Conservation (phyloP, 2,113 vertebrate genomes). For the Pachycephala philippinensis region DNA sequence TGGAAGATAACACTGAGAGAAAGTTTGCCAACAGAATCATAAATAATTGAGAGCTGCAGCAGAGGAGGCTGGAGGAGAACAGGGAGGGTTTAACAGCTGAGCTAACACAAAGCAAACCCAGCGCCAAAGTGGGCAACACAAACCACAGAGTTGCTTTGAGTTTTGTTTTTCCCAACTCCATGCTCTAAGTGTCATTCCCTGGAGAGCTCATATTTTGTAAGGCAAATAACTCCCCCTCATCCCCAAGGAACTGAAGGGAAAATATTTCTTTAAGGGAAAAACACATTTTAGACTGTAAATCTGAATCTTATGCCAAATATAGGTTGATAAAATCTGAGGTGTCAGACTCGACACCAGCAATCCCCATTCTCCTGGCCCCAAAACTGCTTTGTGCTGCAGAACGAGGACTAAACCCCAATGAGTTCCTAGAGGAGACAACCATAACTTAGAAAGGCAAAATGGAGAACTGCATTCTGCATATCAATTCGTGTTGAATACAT, state of each 20-base stretch:
- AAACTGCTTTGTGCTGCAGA: not conserved
- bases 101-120: not conserved
- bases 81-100: not conserved
- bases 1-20: not conserved
- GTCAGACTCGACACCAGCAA: not conserved
- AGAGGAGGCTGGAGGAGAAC: not conserved
- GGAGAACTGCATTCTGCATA: not conserved
- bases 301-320: not conserved
- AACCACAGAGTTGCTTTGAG: not conserved
- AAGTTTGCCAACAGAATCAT: slow-evolving; percentile 21
- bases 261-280: not conserved
- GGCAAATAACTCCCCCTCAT: not conserved
- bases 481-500: not conserved
- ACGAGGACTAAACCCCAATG: not conserved
- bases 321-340: not conserved
- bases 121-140: fast-evolving
- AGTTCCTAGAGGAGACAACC: not conserved
- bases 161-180: not conserved
- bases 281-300: not conserved
- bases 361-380: not conserved
- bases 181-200: not conserved
- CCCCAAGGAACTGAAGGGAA: not conserved
- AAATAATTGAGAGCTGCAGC: slow-evolving; percentile 31
- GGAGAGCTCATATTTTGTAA: not conserved
- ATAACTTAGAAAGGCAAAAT: not conserved